phyloP scores from a whole-genome alignment of 2,797 vertebrate genomes.

The Melopsittacus undulatus region DNA sequence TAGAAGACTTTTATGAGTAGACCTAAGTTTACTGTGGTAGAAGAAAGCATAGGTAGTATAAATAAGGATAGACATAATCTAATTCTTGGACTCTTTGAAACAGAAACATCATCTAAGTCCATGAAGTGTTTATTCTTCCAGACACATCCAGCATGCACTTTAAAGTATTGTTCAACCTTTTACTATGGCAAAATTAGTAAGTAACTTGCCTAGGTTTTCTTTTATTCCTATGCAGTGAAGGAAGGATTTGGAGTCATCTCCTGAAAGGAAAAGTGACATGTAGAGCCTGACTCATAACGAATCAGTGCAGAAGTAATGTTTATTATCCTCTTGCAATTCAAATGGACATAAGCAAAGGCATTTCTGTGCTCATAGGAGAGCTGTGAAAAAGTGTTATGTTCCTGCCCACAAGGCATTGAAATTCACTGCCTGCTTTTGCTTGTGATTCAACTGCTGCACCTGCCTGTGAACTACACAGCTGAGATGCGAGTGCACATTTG shows the following conservation, averaged over 20 bases:
- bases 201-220: background rate
- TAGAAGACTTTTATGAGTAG: background rate
- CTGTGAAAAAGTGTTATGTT: background rate
- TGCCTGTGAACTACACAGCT: background rate
- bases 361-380: background rate
- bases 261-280: background rate
- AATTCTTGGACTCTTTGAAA: background rate
- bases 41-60: background rate
- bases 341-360: background rate
- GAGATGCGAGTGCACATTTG: background rate
- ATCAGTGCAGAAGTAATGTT: background rate
- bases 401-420: background rate
- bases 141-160: background rate
- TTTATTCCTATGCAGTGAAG: background rate
- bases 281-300: background rate
- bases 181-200: background rate
- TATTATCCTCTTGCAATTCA: background rate
- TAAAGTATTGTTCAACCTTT: background rate
- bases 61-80: background rate
- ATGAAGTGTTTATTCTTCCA: background rate
- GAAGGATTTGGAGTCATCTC: background rate
- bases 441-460: background rate
- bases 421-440: background rate
- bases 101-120: background rate
- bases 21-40: background rate